phyloP scores from a whole-genome alignment of 2,888 invertebrate genomes.

The Polia nebulosa region DNA sequence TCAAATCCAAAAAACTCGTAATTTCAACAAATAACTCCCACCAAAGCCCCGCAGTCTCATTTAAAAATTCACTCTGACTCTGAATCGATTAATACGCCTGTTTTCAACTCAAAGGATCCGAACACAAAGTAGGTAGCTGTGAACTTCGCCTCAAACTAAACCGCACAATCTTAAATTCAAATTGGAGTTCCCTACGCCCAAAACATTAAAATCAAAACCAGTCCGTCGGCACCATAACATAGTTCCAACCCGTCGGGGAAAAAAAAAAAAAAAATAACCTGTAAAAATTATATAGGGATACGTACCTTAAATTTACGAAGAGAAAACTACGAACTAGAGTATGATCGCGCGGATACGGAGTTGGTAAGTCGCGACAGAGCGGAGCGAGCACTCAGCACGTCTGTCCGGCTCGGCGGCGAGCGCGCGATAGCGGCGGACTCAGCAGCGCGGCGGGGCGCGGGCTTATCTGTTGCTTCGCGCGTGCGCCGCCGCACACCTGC shows the following conservation, averaged over 20 bases:
- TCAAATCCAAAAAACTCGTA: constrained; percentile 1
- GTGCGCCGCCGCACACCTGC: constrained; percentile 72
- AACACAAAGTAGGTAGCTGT: constrained; percentile 40
- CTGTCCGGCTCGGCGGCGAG: constrained; percentile 61
- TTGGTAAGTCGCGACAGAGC: constrained; percentile 47
- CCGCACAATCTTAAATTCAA: constrained; percentile 58
- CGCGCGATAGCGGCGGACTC: constrained; percentile 72
- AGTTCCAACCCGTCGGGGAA: constrained; percentile 17
- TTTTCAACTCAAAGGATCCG: constrained; percentile 52
- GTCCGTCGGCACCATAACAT: constrained; percentile 21
- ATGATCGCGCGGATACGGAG: constrained; percentile 61
- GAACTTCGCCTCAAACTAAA: constrained; percentile 56
- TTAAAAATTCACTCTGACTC: constrained; percentile 32
- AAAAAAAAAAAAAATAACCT: background rate
- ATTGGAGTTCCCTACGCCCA: constrained; percentile 28
- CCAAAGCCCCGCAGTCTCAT: constrained; percentile 10
- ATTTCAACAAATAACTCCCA: background rate
- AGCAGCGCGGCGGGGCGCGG: constrained; percentile 57
- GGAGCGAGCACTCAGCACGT: constrained; percentile 68
- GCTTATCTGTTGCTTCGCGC: constrained; percentile 82
- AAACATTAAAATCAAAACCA: constrained; percentile 38
- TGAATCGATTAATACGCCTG: constrained; percentile 38
- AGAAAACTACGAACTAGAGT: constrained; percentile 51
- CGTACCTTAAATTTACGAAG: constrained; percentile 63
- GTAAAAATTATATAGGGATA: constrained; percentile 11